phyloP scores from a whole-genome alignment of 2,888 invertebrate species.

The Apotomis capreana region DNA sequence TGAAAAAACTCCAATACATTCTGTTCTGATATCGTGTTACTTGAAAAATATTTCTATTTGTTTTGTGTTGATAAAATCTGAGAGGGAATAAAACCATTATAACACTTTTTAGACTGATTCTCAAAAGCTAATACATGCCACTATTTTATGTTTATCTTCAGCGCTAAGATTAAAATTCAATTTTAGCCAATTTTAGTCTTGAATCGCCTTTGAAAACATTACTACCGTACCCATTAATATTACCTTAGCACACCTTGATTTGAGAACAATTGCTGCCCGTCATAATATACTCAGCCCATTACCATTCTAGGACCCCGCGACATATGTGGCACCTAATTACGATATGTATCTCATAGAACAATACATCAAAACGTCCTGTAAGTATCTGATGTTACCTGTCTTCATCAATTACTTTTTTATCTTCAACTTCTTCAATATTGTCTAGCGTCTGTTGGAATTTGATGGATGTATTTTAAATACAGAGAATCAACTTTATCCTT shows the following conservation, averaged over 20 bases:
- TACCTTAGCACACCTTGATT: conserved; percentile 31
- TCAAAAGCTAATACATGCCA: background rate
- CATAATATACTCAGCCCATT: conserved; percentile 38
- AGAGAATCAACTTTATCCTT: conserved; percentile 44
- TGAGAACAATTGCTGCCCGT: conserved; percentile 33
- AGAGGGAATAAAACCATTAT: conserved; percentile 24
- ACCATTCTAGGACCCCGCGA: conserved; percentile 46
- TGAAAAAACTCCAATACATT: conserved; percentile 53
- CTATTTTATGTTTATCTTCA: background rate
- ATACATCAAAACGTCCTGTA: conserved; percentile 68
- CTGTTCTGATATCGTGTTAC: conserved; percentile 52
- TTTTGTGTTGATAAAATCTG: conserved; percentile 41
- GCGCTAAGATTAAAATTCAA: background rate
- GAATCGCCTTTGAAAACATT: conserved; percentile 4
- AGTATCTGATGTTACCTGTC: conserved; percentile 68
- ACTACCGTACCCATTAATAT: conserved; percentile 8
- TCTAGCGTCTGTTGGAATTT: conserved; percentile 67
- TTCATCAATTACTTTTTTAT: conserved; percentile 80
- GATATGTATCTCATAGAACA: conserved; percentile 68
- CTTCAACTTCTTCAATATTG: conserved; percentile 65
- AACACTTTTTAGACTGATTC: conserved; percentile 13
- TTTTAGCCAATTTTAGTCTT: conserved; percentile 12
- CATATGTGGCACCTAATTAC: conserved; percentile 53
- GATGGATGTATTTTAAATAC: conserved; percentile 77
- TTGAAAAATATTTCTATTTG: conserved; percentile 45